These are phyloP conservation scores for Bombycilla garrulus DNA, from an alignment of 2,113 vertebrate genomes.

Conservation along the genomic window DNA sequence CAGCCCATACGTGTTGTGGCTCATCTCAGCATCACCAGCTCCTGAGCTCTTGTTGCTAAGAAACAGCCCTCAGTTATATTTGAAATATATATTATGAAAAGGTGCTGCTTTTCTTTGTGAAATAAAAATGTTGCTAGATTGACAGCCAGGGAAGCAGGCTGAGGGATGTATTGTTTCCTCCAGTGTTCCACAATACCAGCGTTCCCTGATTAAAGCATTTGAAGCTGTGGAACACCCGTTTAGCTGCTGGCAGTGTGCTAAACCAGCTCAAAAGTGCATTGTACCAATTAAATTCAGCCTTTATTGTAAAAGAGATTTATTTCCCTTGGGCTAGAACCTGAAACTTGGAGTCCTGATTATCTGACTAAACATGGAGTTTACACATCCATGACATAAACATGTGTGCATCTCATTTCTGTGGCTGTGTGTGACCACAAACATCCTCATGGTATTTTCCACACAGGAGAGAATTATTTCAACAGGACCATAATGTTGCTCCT, in stretches of 20 bases:
- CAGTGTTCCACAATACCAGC: background rate
- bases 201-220: background rate
- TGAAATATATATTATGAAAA: conserved; percentile 54
- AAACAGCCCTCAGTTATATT: background rate
- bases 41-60: conserved; percentile 29
- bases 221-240: background rate
- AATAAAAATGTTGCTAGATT: conserved; percentile 10
- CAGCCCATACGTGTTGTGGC: background rate
- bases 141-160: background rate
- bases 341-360: background rate
- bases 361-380: background rate
- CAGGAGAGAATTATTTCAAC: background rate
- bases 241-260: background rate
- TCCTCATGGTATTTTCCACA: background rate
- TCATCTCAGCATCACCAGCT: background rate
- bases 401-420: background rate
- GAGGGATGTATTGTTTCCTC: background rate
- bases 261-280: background rate
- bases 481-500: background rate
- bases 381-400: fast-evolving
- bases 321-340: background rate
- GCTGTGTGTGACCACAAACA: background rate
- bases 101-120: background rate
- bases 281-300: background rate
- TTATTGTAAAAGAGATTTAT: background rate